Percentiles rank a stretch among this genome's conserved stretches.
These are phyloP conservation scores for Remorina albescens DNA, from an alignment of 2,797 vertebrate genomes.

Conservation along the genomic window DNA sequence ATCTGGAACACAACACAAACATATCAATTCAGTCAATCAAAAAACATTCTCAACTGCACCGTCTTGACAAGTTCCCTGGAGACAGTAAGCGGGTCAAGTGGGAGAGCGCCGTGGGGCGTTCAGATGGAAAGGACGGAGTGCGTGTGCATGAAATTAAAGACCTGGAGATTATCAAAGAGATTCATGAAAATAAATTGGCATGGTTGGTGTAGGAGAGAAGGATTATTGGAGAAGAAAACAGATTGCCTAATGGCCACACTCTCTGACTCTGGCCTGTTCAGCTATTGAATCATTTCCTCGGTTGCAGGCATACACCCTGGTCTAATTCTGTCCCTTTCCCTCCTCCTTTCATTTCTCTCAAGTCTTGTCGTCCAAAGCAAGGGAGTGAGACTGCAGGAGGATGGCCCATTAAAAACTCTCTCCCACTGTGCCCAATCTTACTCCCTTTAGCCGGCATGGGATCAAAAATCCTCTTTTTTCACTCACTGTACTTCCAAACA, in stretches of 20 bases:
- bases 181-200: conserved; percentile 76
- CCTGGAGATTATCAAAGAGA: conserved; percentile 76
- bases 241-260: conserved; percentile 73
- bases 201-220: conserved; percentile 41
- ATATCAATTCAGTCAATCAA: conserved; percentile 7
- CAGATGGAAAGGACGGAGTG: conserved; percentile 36
- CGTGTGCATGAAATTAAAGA: conserved; percentile 64
- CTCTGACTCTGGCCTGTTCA: conserved; percentile 49
- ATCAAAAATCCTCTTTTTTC: conserved; percentile 41
- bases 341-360: conserved; percentile 25
- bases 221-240: conserved; percentile 71
- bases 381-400: conserved; percentile 41
- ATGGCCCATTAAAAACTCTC: conserved; percentile 62
- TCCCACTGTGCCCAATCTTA: conserved; percentile 57
- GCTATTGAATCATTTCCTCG: conserved; percentile 53
- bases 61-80: background rate
- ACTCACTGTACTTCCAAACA: conserved; percentile 55
- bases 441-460: conserved; percentile 41
- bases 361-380: conserved; percentile 43
- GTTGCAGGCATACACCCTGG: conserved; percentile 6
- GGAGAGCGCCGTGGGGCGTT: conserved; percentile 27
- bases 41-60: background rate
- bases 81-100: conserved; percentile 21
- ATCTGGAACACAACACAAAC: background rate
- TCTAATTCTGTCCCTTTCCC: conserved; percentile 12